Conservation (phyloP, 2,888 invertebrate species). For the Liposcelis brunnea region DNA sequence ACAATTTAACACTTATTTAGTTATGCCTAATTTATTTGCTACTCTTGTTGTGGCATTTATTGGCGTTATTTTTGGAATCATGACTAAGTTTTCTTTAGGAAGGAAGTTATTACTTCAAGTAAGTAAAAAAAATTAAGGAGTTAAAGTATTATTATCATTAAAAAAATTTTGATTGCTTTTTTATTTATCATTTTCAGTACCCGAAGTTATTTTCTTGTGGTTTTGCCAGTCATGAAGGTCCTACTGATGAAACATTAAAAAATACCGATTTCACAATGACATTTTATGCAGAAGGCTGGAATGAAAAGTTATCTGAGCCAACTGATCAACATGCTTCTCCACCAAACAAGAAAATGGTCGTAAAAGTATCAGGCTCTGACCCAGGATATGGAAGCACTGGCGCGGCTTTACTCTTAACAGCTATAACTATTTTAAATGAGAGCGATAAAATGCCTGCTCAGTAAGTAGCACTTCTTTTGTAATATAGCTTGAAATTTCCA, state of each 20-base stretch:
- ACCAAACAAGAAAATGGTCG: constrained; percentile 46
- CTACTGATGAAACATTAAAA: constrained; percentile 39
- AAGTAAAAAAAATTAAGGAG: constrained; percentile 18
- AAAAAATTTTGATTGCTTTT: no score
- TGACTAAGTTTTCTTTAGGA: constrained; percentile 44
- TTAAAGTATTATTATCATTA: no score
- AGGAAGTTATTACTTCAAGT: constrained; percentile 46
- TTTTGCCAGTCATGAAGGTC: constrained; percentile 44
- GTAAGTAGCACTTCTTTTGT: constrained; percentile 30
- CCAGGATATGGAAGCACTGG: constrained; percentile 76
- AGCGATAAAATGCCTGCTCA: constrained; percentile 51
- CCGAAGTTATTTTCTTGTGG: constrained; percentile 58
- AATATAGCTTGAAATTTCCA: constrained; percentile 6
- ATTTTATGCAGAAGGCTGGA: constrained; percentile 67
- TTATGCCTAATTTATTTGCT: constrained; percentile 28
- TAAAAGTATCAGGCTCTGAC: constrained; percentile 43
- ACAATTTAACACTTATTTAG: constrained; percentile 61
- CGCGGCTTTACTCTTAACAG: constrained; percentile 51
- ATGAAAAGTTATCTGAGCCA: constrained; percentile 32
- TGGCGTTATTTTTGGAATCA: constrained; percentile 39
- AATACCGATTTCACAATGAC: constrained; percentile 45
- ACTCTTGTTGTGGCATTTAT: constrained; percentile 28
- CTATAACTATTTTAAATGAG: constrained; percentile 57
- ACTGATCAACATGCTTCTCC: constrained; percentile 36
- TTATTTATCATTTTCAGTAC: constrained; percentile 34